Conservation (phyloP, 1,140 invertebrate genomes). For the Macrobrachium rosenbergii region DNA sequence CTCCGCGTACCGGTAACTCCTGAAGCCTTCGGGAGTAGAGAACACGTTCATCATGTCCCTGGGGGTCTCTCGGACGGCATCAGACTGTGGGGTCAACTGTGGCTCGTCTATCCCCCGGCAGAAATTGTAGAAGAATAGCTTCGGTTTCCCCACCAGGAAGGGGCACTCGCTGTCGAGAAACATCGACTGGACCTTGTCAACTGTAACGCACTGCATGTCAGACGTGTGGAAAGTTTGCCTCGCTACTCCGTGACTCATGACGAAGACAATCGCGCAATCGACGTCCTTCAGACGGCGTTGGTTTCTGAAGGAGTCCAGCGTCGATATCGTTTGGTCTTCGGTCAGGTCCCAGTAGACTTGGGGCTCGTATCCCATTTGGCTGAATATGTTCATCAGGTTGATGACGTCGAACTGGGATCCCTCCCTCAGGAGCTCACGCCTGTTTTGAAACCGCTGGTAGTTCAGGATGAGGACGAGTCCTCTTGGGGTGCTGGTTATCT, state of each 20-base stretch:
- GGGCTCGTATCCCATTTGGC: conserved; percentile 19
- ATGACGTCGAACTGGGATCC: background rate
- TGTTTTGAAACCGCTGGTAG: background rate
- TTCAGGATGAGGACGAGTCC: conserved; percentile 26
- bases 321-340: background rate
- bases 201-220: background rate
- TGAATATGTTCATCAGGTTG: conserved; percentile 13
- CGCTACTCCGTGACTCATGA: conserved; percentile 28
- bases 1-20: background rate
- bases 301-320: background rate
- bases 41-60: conserved; percentile 19
- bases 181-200: background rate
- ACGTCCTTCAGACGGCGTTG: conserved; percentile 14
- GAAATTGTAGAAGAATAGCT: conserved; percentile 29
- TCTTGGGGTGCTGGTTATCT: conserved; percentile 12
- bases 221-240: conserved; percentile 9
- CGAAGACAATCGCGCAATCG: background rate
- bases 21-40: conserved; percentile 13
- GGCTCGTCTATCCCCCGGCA: background rate
- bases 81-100: background rate
- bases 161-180: conserved; percentile 1
- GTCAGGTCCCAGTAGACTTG: conserved; percentile 15
- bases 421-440: background rate
- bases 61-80: background rate
- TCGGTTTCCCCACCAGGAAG: conserved; percentile 11